These are phyloP conservation scores for Ailuropoda melanoleuca DNA, from an alignment of 2,113 vertebrate species.

Conservation along the genomic window DNA sequence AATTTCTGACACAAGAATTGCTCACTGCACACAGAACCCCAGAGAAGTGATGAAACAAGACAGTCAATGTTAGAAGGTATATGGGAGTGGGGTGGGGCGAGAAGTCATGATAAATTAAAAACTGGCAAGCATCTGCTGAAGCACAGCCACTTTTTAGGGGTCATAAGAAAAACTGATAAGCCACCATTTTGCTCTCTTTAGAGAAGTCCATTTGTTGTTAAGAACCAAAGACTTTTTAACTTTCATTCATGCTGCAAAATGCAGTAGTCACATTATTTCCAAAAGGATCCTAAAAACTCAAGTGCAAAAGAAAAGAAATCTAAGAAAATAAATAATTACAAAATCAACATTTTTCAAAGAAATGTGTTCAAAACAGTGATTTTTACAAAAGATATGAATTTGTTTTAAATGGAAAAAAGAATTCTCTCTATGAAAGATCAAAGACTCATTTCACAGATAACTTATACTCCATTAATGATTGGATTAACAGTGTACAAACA, in stretches of 20 bases:
- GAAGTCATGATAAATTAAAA: slow-evolving; percentile 46
- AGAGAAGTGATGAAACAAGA: slow-evolving; percentile 26
- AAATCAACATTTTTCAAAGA: slow-evolving; percentile 73
- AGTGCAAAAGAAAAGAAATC: slow-evolving; percentile 80
- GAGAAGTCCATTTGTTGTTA: slow-evolving; percentile 51
- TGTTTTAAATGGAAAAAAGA: slow-evolving; percentile 78
- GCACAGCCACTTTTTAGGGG: slow-evolving; percentile 57
- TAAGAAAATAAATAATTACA: slow-evolving; percentile 79
- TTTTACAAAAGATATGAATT: slow-evolving; percentile 68
- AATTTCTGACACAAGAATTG: slow-evolving; percentile 57
- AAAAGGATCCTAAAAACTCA: slow-evolving; percentile 69
- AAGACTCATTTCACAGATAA: slow-evolving; percentile 87
- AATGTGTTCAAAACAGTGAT: slow-evolving; percentile 72
- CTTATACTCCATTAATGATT: slow-evolving; percentile 81
- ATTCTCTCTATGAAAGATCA: slow-evolving; percentile 84
- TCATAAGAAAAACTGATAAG: slow-evolving; percentile 57
- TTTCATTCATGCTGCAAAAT: slow-evolving; percentile 64
- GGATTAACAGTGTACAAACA: slow-evolving; percentile 85
- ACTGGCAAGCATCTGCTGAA: background rate
- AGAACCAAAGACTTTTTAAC: slow-evolving; percentile 58
- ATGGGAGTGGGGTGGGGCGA: background rate
- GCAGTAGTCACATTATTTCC: slow-evolving; percentile 69
- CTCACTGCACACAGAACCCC: slow-evolving; percentile 58
- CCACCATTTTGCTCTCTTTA: slow-evolving; percentile 38
- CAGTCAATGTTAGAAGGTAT: slow-evolving; percentile 1